Base-by-base conservation (phyloP, 2,797 vertebrate genomes). In the Etheostoma nigrum region DNA sequence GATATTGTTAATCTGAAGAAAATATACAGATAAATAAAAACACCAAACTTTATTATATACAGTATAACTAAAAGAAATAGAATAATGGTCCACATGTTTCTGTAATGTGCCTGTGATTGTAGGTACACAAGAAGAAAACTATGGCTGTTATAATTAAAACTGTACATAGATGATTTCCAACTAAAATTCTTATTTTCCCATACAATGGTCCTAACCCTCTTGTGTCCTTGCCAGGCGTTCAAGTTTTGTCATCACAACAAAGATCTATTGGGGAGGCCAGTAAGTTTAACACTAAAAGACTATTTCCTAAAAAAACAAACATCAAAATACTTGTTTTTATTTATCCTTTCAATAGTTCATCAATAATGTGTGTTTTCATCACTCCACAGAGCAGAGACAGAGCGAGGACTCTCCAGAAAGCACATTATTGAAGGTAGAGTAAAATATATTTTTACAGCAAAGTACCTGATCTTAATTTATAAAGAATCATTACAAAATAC, bases 181-280 rank as follows among this genome's bases (percentile, higher is more conserved):
- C 25, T n/a, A 15, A 44, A 53, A 55, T 44, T 40, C 14, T 57
- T 21, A 53, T 6, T 58, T 52, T 30, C 1, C 21, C 62, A 27
- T 47, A 11, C 11, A 40, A 40, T 49, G 3, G 33, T 54, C 5
- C 13, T 66, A 58, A 81, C 47, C 11, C 12, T 57, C n/a, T 61
- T 68, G 8, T 87, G 23, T 78, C 45, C 25, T 71, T 67, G 12
- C 9, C 88, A 98, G 97, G 67, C 95, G 97, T 78, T 98, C 97
- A 64, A 98, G 97, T 94, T 97, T 96, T 72, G 96, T 98, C 45
- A 93, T 98, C 88, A 97, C 97, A 33, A 98, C 97, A 76, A 98
- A 98, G 87, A 97, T 98, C 88, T 97, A 97, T 79, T 96, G 96
- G 97, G 97, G 97, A 88, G 97, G 97, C 92, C 96, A 97, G 97